These are phyloP conservation scores for Chamaetylas fuelleborni DNA, from an alignment of 2,113 vertebrate species.

Conservation along the genomic window DNA sequence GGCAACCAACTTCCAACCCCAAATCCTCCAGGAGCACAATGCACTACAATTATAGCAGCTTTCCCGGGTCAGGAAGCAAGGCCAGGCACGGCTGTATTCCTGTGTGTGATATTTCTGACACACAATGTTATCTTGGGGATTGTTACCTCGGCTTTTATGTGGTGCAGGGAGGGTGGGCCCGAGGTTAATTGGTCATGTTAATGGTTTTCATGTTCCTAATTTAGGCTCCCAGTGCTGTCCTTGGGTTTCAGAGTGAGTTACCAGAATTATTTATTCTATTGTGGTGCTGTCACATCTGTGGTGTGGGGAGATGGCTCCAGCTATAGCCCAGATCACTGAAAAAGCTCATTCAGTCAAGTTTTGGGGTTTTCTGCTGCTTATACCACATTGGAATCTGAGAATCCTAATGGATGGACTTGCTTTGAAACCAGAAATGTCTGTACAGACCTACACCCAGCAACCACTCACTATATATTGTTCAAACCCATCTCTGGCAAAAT, in stretches of 20 bases:
- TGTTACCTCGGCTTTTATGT: constrained; percentile 8
- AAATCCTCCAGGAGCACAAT: not conserved
- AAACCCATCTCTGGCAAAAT: not conserved
- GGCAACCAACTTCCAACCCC: not conserved
- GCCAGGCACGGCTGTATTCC: not conserved
- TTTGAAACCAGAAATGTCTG: not conserved
- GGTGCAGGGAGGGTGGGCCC: not conserved
- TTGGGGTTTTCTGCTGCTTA: not conserved
- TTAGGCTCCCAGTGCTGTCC: not conserved
- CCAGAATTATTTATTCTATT: not conserved
- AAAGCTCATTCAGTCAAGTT: not conserved
- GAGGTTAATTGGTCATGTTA: constrained; percentile 15
- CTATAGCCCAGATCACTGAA: not conserved
- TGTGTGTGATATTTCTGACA: constrained; percentile 55
- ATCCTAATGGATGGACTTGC: not conserved
- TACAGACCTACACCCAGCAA: not conserved
- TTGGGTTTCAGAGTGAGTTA: not conserved
- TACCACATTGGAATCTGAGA: rapidly evolving
- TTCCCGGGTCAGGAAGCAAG: constrained; percentile 16
- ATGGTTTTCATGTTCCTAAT: constrained; percentile 1
- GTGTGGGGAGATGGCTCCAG: not conserved
- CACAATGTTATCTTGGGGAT: constrained; percentile 59
- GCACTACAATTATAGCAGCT: not conserved
- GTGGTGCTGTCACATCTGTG: not conserved
- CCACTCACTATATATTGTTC: rapidly evolving